phyloP scores from a whole-genome alignment of 2,797 vertebrate genomes.

The Pagetopsis macropterus region DNA sequence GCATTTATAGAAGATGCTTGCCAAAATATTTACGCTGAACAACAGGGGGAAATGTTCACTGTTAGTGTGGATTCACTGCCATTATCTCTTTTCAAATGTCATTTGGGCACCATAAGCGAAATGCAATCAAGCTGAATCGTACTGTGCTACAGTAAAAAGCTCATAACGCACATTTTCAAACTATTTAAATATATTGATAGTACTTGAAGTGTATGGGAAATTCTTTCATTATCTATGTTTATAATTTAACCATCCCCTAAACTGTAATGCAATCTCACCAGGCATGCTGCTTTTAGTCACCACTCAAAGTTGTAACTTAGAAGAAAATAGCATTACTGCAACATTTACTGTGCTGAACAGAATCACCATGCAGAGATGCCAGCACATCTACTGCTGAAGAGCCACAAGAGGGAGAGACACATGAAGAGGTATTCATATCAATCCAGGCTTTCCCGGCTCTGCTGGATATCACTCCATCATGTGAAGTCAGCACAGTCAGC shows the following conservation, averaged over 20 bases:
- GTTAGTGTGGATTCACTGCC: background rate
- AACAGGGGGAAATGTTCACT: background rate
- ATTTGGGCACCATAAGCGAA: background rate
- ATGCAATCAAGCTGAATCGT: background rate
- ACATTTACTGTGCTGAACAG: conserved; percentile 33
- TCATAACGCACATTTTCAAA: background rate
- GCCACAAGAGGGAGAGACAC: conserved; percentile 33
- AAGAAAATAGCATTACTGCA: background rate
- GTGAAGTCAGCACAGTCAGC: conserved; percentile 84
- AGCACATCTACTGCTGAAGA: conserved; percentile 28
- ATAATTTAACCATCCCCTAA: background rate
- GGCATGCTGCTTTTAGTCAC: background rate
- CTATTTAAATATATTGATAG: background rate
- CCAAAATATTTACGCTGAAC: background rate
- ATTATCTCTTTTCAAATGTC: background rate
- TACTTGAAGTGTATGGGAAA: background rate
- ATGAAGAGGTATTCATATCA: conserved; percentile 84
- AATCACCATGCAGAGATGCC: conserved; percentile 14
- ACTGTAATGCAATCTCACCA: background rate
- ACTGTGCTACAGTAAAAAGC: background rate
- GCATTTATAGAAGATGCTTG: background rate
- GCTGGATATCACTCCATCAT: conserved; percentile 85
- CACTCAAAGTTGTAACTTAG: background rate
- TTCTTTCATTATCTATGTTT: background rate
- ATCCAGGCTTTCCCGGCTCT: conserved; percentile 94